These are phyloP conservation scores for Hystrix brachyura DNA, from an alignment of 2,113 vertebrate genomes.

Conservation along the genomic window DNA sequence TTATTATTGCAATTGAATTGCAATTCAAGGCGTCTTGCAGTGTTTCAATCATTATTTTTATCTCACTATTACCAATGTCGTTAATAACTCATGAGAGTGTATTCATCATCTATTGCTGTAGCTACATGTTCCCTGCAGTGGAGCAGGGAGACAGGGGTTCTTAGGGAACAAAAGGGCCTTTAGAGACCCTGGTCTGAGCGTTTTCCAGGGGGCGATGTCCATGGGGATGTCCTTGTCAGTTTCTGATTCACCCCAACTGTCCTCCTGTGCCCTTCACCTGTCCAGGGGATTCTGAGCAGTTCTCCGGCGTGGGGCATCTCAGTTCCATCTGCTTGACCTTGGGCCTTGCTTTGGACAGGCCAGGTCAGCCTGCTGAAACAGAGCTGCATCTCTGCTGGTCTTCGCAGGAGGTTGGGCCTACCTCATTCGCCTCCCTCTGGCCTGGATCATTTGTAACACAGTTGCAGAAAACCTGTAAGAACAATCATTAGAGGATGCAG, in stretches of 20 bases:
- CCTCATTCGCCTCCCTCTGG: not conserved
- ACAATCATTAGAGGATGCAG: not conserved
- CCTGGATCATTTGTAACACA: fast-evolving
- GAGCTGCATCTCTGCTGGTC: not conserved
- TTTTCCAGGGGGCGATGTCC: fast-evolving
- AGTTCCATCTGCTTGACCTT: not conserved
- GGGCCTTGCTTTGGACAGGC: not conserved
- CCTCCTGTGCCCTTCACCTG: fast-evolving
- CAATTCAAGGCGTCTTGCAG: not conserved
- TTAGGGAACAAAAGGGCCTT: fast-evolving
- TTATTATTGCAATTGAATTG: not conserved
- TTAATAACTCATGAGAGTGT: not conserved
- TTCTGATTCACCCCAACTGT: not conserved
- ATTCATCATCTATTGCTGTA: fast-evolving
- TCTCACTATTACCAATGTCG: not conserved
- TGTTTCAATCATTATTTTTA: not conserved
- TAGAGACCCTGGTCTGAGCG: not conserved
- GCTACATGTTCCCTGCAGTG: fast-evolving
- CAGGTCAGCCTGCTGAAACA: not conserved
- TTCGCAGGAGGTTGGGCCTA: fast-evolving
- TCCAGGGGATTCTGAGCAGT: not conserved
- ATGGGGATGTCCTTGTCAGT: not conserved
- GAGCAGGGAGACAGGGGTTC: fast-evolving
- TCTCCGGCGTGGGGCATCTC: fast-evolving
- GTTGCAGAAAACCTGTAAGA: not conserved